A percentile compares a stretch with the other conserved stretches of the same genome.
Conservation (phyloP, 2,113 vertebrate genomes). For the Myodes glareolus region DNA sequence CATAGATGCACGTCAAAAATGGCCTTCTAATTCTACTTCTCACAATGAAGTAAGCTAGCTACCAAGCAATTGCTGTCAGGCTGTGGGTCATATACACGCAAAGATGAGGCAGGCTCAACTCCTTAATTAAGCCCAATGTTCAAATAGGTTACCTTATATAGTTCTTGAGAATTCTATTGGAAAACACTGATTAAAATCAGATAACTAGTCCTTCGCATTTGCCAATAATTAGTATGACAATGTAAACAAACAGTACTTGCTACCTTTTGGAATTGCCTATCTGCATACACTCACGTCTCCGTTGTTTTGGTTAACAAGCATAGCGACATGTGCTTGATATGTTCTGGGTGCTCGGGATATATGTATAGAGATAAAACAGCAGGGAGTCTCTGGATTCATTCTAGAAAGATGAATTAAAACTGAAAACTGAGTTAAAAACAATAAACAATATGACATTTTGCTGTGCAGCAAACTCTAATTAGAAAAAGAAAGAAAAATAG, state of each 20-base stretch:
- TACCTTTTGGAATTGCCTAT: neutral
- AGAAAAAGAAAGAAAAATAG: neutral
- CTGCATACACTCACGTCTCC: neutral
- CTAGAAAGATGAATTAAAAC: neutral
- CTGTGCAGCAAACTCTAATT: neutral
- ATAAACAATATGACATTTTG: neutral
- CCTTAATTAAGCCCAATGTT: neutral
- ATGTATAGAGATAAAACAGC: neutral
- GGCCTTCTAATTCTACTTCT: neutral
- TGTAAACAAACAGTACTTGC: neutral
- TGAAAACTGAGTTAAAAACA: neutral
- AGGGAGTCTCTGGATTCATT: neutral
- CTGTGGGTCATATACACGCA: neutral
- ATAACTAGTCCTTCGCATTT: neutral
- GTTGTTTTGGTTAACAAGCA: neutral
- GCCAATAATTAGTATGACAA: neutral
- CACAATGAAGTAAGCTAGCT: neutral
- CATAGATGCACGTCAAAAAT: neutral
- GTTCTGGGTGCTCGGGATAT: neutral
- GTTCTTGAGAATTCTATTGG: neutral
- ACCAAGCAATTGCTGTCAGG: neutral
- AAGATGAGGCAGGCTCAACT: neutral
- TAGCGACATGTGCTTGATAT: neutral
- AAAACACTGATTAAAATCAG: neutral
- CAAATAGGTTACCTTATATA: neutral